Conservation (phyloP, 2,797 vertebrate species). For the Odontamblyopus lacepedii region DNA sequence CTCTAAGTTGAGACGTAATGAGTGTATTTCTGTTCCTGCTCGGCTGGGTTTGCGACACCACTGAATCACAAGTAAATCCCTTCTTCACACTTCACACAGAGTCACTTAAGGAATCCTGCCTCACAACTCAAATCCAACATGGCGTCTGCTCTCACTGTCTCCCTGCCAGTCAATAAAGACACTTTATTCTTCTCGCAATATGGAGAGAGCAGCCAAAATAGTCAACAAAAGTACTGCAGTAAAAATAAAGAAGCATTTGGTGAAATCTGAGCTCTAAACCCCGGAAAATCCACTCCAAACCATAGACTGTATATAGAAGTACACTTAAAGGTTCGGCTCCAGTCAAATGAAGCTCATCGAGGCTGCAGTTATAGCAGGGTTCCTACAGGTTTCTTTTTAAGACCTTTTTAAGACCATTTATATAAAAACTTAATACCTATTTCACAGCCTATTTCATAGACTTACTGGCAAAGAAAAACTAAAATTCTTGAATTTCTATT, state of each 20-base stretch:
- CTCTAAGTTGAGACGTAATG: conserved; percentile 59
- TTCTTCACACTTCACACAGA: conserved; percentile 19
- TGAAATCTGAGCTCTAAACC: neutral
- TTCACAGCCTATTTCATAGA: too few species aligned
- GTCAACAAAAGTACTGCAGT: neutral
- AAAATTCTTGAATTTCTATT: too few species aligned
- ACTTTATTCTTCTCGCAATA: conserved; percentile 7
- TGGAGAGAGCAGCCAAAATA: neutral
- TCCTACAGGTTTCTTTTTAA: too few species aligned
- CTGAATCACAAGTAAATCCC: conserved; percentile 51
- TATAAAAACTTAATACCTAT: too few species aligned
- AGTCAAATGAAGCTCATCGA: too few species aligned
- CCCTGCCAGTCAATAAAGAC: conserved; percentile 45
- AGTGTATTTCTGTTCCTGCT: conserved; percentile 56
- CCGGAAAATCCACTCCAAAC: too few species aligned
- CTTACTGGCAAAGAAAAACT: too few species aligned
- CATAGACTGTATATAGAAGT: too few species aligned
- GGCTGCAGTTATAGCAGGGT: too few species aligned
- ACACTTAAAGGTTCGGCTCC: too few species aligned
- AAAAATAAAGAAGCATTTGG: neutral
- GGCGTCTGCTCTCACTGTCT: conserved; percentile 16
- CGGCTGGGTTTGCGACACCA: conserved; percentile 49
- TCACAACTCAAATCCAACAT: conserved; percentile 25
- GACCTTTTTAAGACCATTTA: too few species aligned
- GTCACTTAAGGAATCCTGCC: conserved; percentile 14